Conservation (phyloP, 2,113 vertebrate species). For the Tachuris rubrigastra region DNA sequence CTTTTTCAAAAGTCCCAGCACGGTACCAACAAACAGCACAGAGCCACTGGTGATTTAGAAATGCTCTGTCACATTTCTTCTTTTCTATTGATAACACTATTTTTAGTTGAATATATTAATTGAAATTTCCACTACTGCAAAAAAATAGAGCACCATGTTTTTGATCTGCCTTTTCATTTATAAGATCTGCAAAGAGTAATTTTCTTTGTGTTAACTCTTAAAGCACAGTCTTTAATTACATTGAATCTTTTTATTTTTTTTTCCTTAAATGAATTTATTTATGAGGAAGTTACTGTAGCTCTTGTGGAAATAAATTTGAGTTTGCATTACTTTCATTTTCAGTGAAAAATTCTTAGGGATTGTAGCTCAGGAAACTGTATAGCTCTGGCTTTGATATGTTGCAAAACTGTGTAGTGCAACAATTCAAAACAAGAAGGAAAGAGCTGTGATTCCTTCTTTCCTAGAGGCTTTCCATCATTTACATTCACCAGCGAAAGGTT, state of each 20-base stretch:
- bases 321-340: neutral
- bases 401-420: neutral
- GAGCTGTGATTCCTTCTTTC: slow-evolving; percentile 5
- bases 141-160: neutral
- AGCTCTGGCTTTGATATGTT: neutral
- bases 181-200: neutral
- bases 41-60: neutral
- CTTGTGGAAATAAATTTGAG: neutral
- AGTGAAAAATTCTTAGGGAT: neutral
- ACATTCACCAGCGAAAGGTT: slow-evolving; percentile 10
- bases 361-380: neutral
- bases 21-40: neutral
- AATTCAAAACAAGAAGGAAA: neutral
- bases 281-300: neutral
- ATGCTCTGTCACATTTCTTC: neutral
- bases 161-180: neutral
- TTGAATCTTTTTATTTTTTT: neutral
- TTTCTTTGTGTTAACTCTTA: neutral
- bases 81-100: neutral
- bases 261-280: neutral
- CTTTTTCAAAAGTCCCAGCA: neutral
- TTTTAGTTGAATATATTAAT: neutral
- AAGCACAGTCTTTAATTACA: neutral
- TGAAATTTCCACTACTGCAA: neutral
- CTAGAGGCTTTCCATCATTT: slow-evolving; percentile 41